These are phyloP conservation scores for Thinocorus orbignyianus DNA, from an alignment of 2,113 vertebrate genomes.

Conservation along the genomic window DNA sequence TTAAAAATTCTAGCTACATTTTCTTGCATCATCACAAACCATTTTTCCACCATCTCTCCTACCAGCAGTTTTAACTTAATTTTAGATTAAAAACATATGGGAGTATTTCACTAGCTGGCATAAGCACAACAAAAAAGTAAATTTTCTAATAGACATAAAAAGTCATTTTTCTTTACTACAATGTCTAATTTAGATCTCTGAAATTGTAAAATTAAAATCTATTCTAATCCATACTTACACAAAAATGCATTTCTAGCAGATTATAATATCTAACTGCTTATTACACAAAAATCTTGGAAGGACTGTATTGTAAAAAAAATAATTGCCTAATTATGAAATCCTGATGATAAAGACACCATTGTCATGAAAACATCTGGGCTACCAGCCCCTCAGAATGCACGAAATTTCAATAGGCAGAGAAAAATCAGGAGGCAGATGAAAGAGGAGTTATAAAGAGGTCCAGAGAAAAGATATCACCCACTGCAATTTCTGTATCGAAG, in stretches of 20 bases:
- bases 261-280: slow-evolving; percentile 45
- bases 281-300: slow-evolving; percentile 29
- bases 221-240: slow-evolving; percentile 25
- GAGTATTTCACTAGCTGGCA: slow-evolving; percentile 17
- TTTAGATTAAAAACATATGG: slow-evolving; percentile 29
- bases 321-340: slow-evolving; percentile 54
- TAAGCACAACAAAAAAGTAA: neutral
- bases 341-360: slow-evolving; percentile 50
- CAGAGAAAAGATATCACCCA: neutral
- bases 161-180: slow-evolving; percentile 40
- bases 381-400: neutral
- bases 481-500: neutral
- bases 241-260: slow-evolving; percentile 27
- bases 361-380: slow-evolving; percentile 57
- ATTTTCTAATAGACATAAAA: neutral
- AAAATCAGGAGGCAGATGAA: slow-evolving; percentile 20
- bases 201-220: slow-evolving; percentile 58
- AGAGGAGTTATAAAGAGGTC: slow-evolving; percentile 13
- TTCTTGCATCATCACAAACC: neutral
- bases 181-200: slow-evolving; percentile 46
- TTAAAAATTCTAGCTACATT: neutral
- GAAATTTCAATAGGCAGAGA: slow-evolving; percentile 39
- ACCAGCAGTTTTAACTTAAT: slow-evolving; percentile 2
- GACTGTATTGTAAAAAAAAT: slow-evolving; percentile 51
- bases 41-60: neutral